phyloP scores from a whole-genome alignment of 2,113 vertebrate genomes.

The Prunella fulvescens region DNA sequence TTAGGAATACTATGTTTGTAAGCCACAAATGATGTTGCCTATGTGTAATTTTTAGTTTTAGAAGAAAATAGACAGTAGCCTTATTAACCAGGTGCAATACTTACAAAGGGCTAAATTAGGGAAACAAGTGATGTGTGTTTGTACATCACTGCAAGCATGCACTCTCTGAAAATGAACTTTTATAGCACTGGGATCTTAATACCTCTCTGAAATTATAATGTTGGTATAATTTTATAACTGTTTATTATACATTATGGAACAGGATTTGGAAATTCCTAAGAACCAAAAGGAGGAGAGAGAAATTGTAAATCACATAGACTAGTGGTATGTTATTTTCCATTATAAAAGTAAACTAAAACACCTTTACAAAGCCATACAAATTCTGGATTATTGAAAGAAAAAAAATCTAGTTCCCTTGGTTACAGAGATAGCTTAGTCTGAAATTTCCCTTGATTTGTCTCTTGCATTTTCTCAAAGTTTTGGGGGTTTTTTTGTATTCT shows the following conservation, averaged over 20 bases:
- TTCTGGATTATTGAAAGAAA: background rate
- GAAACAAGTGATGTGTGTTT: background rate
- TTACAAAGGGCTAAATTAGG: constrained; percentile 57
- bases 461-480: background rate
- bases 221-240: background rate
- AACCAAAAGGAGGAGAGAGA: background rate
- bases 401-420: background rate
- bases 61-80: constrained; percentile 15
- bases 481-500: background rate
- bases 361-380: background rate
- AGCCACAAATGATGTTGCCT: background rate
- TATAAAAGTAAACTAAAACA: background rate
- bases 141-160: background rate
- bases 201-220: background rate
- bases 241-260: background rate
- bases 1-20: background rate
- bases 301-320: background rate
- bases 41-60: background rate
- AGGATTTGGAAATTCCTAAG: background rate
- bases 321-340: background rate
- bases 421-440: background rate
- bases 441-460: background rate
- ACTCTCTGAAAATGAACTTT: background rate
- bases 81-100: constrained; percentile 63
- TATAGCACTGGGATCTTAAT: background rate